Conservation (phyloP, 2,888 invertebrate species). For the Ectemnius lituratus region DNA sequence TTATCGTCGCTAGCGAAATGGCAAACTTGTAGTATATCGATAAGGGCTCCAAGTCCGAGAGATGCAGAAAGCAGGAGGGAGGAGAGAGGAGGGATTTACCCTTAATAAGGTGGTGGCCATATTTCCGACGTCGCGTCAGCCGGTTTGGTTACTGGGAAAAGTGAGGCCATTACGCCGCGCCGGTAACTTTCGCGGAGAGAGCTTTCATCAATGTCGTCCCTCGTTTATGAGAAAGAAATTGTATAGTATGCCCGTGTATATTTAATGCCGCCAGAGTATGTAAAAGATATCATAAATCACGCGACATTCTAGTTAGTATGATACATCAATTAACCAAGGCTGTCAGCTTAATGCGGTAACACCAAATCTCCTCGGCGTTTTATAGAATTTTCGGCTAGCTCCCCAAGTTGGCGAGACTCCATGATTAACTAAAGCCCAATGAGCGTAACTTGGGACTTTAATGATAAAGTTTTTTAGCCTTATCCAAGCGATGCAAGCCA, state of each 20-base stretch:
- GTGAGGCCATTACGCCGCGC: slow-evolving; percentile 43
- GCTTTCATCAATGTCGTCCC: slow-evolving; percentile 52
- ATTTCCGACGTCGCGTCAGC: slow-evolving; percentile 47
- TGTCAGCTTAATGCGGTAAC: not conserved
- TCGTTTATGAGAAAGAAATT: slow-evolving; percentile 15
- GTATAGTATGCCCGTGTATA: too few relatives aligned
- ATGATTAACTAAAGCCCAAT: too few relatives aligned
- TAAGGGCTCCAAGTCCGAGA: slow-evolving; percentile 15
- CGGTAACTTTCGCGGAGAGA: slow-evolving; percentile 27
- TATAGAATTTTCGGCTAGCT: too few relatives aligned
- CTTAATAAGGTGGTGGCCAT: slow-evolving; percentile 55
- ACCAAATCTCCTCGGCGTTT: too few relatives aligned
- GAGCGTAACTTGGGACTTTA: too few relatives aligned
- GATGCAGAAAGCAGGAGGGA: not conserved
- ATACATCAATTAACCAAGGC: slow-evolving; percentile 52
- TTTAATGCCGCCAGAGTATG: not conserved
- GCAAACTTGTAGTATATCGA: slow-evolving; percentile 27
- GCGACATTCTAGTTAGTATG: slow-evolving; percentile 25
- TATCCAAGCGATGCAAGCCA: too few relatives aligned
- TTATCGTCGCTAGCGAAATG: slow-evolving; percentile 26
- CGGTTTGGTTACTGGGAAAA: slow-evolving; percentile 51
- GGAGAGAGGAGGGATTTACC: slow-evolving; percentile 43
- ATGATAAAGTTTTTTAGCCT: too few relatives aligned
- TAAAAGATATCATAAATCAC: slow-evolving; percentile 51
- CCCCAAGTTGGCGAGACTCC: too few relatives aligned